phyloP scores from a whole-genome alignment of 1,140 invertebrate genomes.

The Drosophila lini region DNA sequence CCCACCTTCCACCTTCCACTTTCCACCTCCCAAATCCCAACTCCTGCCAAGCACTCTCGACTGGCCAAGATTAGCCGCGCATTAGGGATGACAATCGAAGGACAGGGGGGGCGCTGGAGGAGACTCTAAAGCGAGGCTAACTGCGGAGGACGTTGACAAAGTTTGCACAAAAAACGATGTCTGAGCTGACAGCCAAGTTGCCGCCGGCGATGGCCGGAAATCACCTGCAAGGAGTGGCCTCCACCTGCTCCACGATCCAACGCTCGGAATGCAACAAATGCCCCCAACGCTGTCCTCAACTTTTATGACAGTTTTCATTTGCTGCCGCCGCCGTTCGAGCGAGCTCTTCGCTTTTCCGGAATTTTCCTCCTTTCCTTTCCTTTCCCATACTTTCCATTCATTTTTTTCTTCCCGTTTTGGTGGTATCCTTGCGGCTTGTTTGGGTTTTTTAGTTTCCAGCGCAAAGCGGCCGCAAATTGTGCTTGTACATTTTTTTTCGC shows the following conservation, averaged over 20 bases:
- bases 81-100: constrained; percentile 22
- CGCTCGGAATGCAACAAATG: constrained; percentile 45
- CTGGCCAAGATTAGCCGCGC: constrained; percentile 47
- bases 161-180: constrained; percentile 58
- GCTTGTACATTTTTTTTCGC: constrained; percentile 25
- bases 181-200: constrained; percentile 56
- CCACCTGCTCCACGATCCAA: not conserved
- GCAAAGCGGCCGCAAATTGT: constrained; percentile 46
- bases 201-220: constrained; percentile 56
- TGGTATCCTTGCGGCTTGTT: constrained; percentile 38
- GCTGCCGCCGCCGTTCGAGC: constrained; percentile 3
- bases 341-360: not conserved
- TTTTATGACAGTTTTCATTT: constrained; percentile 67
- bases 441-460: constrained; percentile 61
- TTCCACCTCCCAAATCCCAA: not conserved
- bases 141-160: constrained; percentile 45
- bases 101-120: constrained; percentile 10
- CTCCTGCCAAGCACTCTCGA: constrained; percentile 6
- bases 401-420: constrained; percentile 3
- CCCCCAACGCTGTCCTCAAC: constrained; percentile 39
- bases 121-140: constrained; percentile 10
- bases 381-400: not conserved
- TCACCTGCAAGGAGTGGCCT: constrained; percentile 54
- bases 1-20: not conserved
- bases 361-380: not conserved